Percentiles rank a stretch among this genome's conserved stretches.
Evolutionary conservation across 2,797 vertebrate genomes (phyloP).

Genomic region (Cyprinodon diabolis): DNA sequence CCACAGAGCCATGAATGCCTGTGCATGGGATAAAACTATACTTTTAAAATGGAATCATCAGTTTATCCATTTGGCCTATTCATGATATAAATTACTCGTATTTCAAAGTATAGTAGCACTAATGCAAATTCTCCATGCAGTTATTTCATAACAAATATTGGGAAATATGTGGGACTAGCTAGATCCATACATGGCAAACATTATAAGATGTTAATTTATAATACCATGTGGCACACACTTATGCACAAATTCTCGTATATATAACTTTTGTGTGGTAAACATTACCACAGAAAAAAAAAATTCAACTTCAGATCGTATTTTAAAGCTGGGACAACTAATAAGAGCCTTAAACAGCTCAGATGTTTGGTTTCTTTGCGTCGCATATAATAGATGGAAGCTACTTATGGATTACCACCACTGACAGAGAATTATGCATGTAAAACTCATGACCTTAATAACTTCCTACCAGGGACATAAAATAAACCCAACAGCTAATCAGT

Average conservation of each 20-base stretch:
- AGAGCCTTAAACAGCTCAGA: background rate
- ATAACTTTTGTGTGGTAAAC: background rate
- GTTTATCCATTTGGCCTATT: background rate
- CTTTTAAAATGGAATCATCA: background rate
- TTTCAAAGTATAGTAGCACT: background rate
- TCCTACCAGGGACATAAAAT: constrained; percentile 3
- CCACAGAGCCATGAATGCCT: too few relatives aligned
- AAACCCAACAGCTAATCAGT: constrained; percentile 47
- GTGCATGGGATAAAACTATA: background rate
- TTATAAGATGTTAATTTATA: background rate
- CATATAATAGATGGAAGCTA: background rate
- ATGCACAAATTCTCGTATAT: background rate
- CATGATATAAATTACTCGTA: background rate
- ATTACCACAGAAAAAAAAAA: background rate
- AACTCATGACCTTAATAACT: background rate
- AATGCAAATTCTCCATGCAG: too few relatives aligned
- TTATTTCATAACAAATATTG: background rate
- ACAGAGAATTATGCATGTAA: background rate
- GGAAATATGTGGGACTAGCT: background rate
- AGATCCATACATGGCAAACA: background rate
- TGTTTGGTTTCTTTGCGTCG: background rate
- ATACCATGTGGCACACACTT: background rate
- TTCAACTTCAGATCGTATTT: background rate
- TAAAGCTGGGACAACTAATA: too few relatives aligned
- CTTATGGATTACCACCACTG: background rate